Base-by-base conservation (phyloP, 2,113 vertebrate genomes). In the Sylvia atricapilla region DNA sequence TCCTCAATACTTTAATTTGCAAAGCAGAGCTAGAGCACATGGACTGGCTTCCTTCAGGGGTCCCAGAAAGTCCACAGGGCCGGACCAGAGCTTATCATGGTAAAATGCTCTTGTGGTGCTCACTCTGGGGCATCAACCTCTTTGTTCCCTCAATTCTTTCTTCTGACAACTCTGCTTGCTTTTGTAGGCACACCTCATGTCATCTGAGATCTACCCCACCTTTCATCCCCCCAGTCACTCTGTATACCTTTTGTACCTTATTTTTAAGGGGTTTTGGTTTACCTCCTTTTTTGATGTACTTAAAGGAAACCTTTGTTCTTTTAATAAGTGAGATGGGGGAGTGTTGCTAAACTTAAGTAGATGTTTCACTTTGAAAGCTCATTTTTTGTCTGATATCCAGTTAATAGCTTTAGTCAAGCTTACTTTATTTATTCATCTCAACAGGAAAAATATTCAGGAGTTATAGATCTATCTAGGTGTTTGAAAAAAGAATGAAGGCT, bases 121-220 rank as follows among this genome's bases (percentile, higher is more conserved):
- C 0, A 0, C 24, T 77, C 33, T 33, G 30, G 19, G 35, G 5
- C 33, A 46, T 62, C 10, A 33, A 4, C 4, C 0, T 0, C 21
- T 60, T 77, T 70, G 41, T 66, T 73, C 7, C 8, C 23, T 20
- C 37, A 81, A 37, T 62, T 13, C n/a, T 46, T 78, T 41, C 33
- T 84, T 30, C 16, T 52, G 41, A 64, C 44, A 31, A 1, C 16
- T 15, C 25, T 81, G 31, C 41, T 55, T 52, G 33, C 37, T 55
- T 12, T 10, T 63, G 25, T 12, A 76, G 17, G 33, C 5, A 15
- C n/a, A 35, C 10, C 33, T 73, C 56, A 6, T 25, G 20, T 37
- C 49, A 58, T 44, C 79, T 64, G 72, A 90, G 41, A n/a, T 60
- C 50, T 68, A 15, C 25, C 4, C 2, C 15, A 19, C 2, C 24